These are phyloP conservation scores for Apis florea DNA, from an alignment of 1,140 invertebrate genomes.

Conservation along the genomic window DNA sequence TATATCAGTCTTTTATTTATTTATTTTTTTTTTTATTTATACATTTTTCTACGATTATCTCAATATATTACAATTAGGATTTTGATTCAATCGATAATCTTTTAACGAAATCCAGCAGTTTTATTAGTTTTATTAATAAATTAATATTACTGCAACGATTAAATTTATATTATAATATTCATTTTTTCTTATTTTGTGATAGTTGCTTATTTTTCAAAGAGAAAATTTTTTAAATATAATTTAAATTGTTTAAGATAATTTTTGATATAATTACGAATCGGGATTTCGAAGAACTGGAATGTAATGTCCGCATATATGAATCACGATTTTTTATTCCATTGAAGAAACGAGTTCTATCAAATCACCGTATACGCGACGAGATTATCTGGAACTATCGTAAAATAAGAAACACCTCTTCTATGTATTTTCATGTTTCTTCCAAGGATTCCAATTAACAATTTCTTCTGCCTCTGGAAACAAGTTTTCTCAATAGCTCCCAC, in stretches of 20 bases:
- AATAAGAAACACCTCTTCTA: conserved; percentile 21
- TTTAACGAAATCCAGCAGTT: rapidly evolving
- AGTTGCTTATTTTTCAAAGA: not conserved
- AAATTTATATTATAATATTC: not conserved
- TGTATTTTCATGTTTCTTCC: conserved; percentile 12
- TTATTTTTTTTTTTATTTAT: not conserved
- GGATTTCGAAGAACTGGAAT: not conserved
- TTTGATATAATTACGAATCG: not conserved
- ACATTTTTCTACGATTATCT: not conserved
- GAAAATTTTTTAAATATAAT: not conserved
- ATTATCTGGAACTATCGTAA: conserved; percentile 31
- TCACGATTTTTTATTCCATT: not conserved
- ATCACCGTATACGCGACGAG: not conserved
- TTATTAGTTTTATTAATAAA: not conserved
- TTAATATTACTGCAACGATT: not conserved
- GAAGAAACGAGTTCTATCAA: conserved; percentile 34
- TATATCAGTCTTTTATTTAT: not conserved
- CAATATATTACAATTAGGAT: not conserved
- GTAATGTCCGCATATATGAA: not conserved
- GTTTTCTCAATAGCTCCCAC: conserved; percentile 14
- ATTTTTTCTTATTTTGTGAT: not conserved
- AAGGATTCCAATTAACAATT: conserved; percentile 41
- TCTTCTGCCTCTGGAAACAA: conserved; percentile 30
- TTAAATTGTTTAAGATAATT: no score
- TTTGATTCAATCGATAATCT: not conserved